Conservation (phyloP, 2,113 vertebrate genomes). For the Gadus macrocephalus region DNA sequence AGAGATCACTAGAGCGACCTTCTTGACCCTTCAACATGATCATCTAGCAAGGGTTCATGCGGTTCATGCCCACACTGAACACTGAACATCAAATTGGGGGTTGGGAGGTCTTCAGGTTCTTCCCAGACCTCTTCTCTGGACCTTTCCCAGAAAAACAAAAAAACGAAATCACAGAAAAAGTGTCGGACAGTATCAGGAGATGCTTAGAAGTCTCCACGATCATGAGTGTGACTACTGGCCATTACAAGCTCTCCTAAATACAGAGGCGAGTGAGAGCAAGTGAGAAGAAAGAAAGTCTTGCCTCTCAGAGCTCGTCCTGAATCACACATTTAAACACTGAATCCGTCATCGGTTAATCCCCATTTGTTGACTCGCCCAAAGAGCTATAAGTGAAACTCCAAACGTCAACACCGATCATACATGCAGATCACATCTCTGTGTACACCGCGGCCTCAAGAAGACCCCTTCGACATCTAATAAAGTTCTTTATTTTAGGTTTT, state of each 20-base stretch:
- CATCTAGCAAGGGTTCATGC: no score
- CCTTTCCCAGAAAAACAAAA: no score
- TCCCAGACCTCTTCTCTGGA: no score
- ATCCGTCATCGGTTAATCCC: neutral
- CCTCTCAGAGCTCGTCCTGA: conserved; percentile 19
- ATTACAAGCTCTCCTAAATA: conserved; percentile 19
- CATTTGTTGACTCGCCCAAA: neutral
- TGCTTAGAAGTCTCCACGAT: conserved; percentile 48
- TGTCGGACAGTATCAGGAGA: conserved; percentile 38
- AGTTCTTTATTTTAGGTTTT: conserved; percentile 76
- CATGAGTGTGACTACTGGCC: conserved; percentile 36
- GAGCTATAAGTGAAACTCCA: no score
- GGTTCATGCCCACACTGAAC: no score
- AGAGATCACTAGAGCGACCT: no score
- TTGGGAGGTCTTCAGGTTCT: no score
- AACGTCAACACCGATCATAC: no score
- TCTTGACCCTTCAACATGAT: no score
- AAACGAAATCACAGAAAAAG: no score
- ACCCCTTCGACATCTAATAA: conserved; percentile 59
- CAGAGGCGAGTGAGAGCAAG: neutral
- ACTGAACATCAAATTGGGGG: no score
- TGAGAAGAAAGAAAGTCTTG: conserved; percentile 12
- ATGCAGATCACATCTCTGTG: no score
- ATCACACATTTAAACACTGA: neutral
- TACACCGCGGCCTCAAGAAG: neutral